These are phyloP conservation scores for Telmatherina bonti DNA, from an alignment of 2,797 vertebrate genomes.

Conservation along the genomic window DNA sequence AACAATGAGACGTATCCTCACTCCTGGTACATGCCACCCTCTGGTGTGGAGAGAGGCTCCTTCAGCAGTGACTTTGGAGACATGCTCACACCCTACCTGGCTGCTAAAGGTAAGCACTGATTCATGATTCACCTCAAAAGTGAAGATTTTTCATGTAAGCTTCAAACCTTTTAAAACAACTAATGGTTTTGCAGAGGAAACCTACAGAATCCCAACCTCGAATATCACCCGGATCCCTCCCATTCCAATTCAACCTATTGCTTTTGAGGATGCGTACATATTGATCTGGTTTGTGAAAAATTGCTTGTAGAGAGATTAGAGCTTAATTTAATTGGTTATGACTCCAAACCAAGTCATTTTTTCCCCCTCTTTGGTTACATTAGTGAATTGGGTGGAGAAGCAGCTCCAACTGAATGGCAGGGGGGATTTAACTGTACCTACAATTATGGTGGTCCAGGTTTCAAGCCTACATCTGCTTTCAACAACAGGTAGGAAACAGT, in stretches of 20 bases:
- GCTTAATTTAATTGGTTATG: background rate
- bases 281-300: conserved; percentile 87
- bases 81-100: conserved; percentile 88
- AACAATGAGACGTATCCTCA: conserved; percentile 87
- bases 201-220: conserved; percentile 81
- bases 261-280: conserved; percentile 86
- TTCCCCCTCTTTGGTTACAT: conserved; percentile 22
- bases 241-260: conserved; percentile 90
- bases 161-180: background rate
- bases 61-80: conserved; percentile 84
- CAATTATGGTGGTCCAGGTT: conserved; percentile 87
- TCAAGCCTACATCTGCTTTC: conserved; percentile 63
- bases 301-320: background rate
- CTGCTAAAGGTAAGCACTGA: conserved; percentile 84
- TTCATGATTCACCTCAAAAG: background rate
- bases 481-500: conserved; percentile 67
- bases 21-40: conserved; percentile 91
- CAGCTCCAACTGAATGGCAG: conserved; percentile 78
- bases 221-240: conserved; percentile 84
- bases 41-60: conserved; percentile 88
- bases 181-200: conserved; percentile 77
- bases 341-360: background rate
- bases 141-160: background rate
- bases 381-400: conserved; percentile 81
- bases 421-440: conserved; percentile 87